Evolutionary conservation across 2,113 vertebrate species (phyloP), one percentile per base, ranked within the genome.

Genomic region (Myotis lucifugus): DNA sequence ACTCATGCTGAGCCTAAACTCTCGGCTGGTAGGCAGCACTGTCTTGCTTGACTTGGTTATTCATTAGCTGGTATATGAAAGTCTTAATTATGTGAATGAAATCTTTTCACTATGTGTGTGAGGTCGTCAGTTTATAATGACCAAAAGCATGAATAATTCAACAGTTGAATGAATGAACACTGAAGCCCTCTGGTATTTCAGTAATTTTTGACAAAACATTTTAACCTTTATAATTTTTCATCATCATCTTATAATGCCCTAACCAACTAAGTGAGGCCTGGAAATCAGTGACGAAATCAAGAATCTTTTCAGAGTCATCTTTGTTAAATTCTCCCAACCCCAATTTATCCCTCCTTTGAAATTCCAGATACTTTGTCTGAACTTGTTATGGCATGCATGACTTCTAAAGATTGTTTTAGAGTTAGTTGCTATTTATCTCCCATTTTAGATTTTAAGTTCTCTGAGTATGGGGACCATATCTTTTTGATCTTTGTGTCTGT

Each of bases 11-110:
- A 96, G 76, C 84, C 37, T 91, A 83, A 91, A 67, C 17, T 86
- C 42, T 25, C 66, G 52, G 87, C 79, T 93, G 56, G 34, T 56
- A 87, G 64, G 83, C 23, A 66, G 64, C 64, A 59, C 64, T 92
- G 15, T 91, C n/a, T 59, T 34, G 32, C 72, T 88, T 91, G 90
- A 69, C 34, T 95, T 96, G 82, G 42, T 90, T 89, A 93, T 93
- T 93, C 52, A 67, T 59, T 37, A 88, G 77, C 52, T 87, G 76
- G 29, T 81, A n/a, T 50, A 27, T 82, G 40, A 61, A 95, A 87
- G 67, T 95, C 81, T 89, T 92, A 82, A 83, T 91, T 96, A 50
- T 86, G 42, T 94, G 86, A 64, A 64, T 90, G 61, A 69, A 66
- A 64, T 92, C 32, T 90, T 95, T 96, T 90, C 32, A 66, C 7